Conservation (phyloP, 2,113 vertebrate genomes). For the Crotophaga sulcirostris region DNA sequence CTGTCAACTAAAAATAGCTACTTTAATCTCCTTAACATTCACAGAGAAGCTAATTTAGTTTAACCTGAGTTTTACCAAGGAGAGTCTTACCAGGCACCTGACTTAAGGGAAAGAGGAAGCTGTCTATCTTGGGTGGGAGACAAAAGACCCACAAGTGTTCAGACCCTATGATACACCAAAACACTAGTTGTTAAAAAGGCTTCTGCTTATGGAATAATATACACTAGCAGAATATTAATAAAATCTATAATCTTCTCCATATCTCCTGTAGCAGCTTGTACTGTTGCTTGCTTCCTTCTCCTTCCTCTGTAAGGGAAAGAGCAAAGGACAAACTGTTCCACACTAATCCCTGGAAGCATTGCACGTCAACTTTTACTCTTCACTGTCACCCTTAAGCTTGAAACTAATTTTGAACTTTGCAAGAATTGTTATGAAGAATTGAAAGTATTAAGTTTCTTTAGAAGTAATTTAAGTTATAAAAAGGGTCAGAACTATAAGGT, state of each 20-base stretch:
- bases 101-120: background rate
- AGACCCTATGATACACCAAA: background rate
- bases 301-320: background rate
- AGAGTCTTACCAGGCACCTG: constrained; percentile 32
- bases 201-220: background rate
- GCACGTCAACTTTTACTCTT: background rate
- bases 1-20: constrained; percentile 34
- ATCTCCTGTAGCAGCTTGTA: background rate
- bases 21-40: constrained; percentile 55
- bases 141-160: background rate
- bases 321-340: background rate
- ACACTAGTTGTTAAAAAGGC: background rate
- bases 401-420: background rate
- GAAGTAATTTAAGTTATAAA: background rate
- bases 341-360: background rate
- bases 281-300: background rate
- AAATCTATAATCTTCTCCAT: background rate
- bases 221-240: background rate
- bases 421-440: too few relatives aligned
- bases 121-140: background rate
- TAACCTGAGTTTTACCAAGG: constrained; percentile 44
- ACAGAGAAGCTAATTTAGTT: constrained; percentile 37
- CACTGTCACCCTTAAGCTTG: accelerated
- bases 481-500: background rate
- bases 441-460: too few relatives aligned